A percentile compares a stretch with the other conserved stretches of the same genome.
Conservation (phyloP, 2,113 vertebrate species). For the Chloebia gouldiae region DNA sequence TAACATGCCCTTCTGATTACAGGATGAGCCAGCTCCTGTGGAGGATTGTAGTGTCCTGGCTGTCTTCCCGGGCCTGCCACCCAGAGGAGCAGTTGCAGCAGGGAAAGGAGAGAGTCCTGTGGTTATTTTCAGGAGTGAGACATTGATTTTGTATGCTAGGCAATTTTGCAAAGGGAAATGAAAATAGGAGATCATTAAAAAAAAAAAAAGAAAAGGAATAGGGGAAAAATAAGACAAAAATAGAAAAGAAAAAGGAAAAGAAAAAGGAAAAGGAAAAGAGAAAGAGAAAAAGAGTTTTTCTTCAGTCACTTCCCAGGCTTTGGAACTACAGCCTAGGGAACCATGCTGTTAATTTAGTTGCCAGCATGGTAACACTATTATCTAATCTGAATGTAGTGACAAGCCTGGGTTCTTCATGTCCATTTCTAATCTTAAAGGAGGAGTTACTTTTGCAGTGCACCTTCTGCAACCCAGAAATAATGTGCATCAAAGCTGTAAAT, state of each 20-base stretch:
- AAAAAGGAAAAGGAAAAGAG: rapidly evolving
- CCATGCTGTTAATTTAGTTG: neutral
- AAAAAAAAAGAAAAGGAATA: rapidly evolving
- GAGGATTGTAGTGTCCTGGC: neutral
- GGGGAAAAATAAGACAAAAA: too few relatives aligned
- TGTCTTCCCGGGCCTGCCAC: constrained; percentile 32
- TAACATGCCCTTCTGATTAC: constrained; percentile 28
- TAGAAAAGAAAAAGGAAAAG: too few relatives aligned
- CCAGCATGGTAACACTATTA: neutral
- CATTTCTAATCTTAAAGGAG: neutral
- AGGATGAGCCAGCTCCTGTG: neutral
- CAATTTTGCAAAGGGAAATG: neutral
- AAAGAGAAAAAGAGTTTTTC: rapidly evolving
- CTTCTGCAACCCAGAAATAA: neutral
- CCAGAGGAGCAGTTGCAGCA: constrained; percentile 18
- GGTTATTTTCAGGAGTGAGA: neutral
- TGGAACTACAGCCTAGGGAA: neutral
- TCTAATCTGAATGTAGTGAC: neutral
- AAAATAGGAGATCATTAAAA: neutral
- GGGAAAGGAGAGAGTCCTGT: neutral
- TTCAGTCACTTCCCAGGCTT: neutral
- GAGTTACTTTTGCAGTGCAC: neutral
- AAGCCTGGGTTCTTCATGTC: neutral
- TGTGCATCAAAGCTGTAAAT: rapidly evolving
- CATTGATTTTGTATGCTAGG: neutral